Conservation (phyloP, 2,888 invertebrate species). For the Amiota mariae region DNA sequence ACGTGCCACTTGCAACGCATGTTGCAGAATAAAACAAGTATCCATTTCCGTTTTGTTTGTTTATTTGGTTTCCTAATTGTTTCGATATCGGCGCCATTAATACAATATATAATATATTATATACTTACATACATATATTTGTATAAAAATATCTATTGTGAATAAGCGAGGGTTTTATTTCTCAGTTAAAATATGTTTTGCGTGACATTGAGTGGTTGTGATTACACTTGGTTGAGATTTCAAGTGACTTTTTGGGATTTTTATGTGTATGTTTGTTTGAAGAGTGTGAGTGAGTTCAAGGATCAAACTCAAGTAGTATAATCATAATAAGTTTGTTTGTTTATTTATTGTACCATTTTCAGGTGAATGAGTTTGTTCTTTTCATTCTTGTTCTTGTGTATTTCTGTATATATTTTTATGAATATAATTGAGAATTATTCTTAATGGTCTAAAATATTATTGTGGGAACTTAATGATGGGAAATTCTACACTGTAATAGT, state of each 20-base stretch:
- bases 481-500: too few relatives aligned
- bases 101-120: constrained; percentile 43
- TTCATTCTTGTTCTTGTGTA: not conserved
- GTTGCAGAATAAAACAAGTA: constrained; percentile 57
- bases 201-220: constrained; percentile 5
- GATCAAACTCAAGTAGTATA: constrained; percentile 36
- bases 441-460: too few relatives aligned
- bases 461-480: too few relatives aligned
- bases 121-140: too few relatives aligned
- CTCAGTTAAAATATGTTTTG: constrained; percentile 26
- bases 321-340: constrained; percentile 33
- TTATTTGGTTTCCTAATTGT: constrained; percentile 55
- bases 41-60: constrained; percentile 65
- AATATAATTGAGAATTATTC: not conserved
- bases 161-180: not conserved
- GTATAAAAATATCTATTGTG: constrained; percentile 35
- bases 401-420: not conserved
- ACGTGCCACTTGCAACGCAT: constrained; percentile 54
- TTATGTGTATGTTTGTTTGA: not conserved
- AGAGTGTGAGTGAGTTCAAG: constrained; percentile 8
- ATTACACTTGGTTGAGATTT: not conserved
- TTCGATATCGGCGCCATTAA: constrained; percentile 50
- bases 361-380: constrained; percentile 49
- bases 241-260: constrained; percentile 20
- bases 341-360: constrained; percentile 45